A percentile compares a stretch with the other conserved stretches of the same genome.
Conservation (phyloP, 2,888 invertebrate genomes). For the Eristalinus aeneus region DNA sequence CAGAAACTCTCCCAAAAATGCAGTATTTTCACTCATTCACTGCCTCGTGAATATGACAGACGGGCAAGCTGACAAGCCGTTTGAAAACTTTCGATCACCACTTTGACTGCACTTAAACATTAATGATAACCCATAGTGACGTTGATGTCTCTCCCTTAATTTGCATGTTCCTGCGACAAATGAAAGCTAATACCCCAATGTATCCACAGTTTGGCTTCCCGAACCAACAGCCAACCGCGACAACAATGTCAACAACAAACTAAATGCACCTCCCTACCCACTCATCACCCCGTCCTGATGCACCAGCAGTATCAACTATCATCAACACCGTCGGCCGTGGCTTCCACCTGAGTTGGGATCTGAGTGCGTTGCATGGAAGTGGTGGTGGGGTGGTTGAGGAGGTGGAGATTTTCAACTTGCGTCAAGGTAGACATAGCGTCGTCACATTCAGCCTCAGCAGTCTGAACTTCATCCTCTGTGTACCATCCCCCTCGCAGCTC, state of each 20-base stretch:
- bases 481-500: not conserved
- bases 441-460: conserved; percentile 45
- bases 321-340: conserved; percentile 3
- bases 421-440: conserved; percentile 66
- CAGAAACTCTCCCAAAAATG: too few species aligned
- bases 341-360: conserved; percentile 20
- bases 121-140: conserved; percentile 32
- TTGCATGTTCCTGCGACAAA: conserved; percentile 39
- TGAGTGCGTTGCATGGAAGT: not conserved
- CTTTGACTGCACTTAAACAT: conserved; percentile 29
- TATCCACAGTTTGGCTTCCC: conserved; percentile 69
- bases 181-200: conserved; percentile 64
- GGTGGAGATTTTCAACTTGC: conserved; percentile 50
- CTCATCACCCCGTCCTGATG: not conserved
- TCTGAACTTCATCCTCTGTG: conserved; percentile 39
- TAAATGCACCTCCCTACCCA: conserved; percentile 40
- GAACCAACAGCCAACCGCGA: conserved; percentile 63
- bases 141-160: conserved; percentile 33
- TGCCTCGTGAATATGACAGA: too few species aligned
- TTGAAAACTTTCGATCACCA: conserved; percentile 27
- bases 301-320: conserved; percentile 62
- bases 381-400: too few species aligned
- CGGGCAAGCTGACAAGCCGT: not conserved
- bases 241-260: conserved; percentile 58
- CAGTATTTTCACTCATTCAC: too few species aligned